A percentile compares a stretch with the other conserved stretches of the same genome.
Evolutionary conservation across 2,113 vertebrate genomes (phyloP).

Genomic region (Rhadina sibilatrix): DNA sequence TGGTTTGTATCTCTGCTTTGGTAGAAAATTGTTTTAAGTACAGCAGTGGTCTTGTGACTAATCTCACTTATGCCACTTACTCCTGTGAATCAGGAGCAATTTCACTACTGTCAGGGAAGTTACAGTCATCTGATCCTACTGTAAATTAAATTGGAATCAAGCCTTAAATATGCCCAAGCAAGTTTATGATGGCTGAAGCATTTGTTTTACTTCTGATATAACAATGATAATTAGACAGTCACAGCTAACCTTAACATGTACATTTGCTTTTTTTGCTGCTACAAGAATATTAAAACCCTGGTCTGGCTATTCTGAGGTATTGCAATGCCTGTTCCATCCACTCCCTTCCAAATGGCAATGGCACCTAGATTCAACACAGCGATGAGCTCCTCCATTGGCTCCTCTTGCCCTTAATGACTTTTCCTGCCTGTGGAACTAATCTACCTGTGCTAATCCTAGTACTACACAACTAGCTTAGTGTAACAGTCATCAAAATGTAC

Average conservation of each 20-base stretch:
- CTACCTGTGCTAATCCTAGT: conserved; percentile 65
- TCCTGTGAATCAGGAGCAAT: neutral
- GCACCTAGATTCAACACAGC: conserved; percentile 13
- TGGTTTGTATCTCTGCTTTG: conserved; percentile 58
- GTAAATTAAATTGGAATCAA: conserved; percentile 35
- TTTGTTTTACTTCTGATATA: conserved; percentile 38
- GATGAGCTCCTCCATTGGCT: conserved; percentile 55
- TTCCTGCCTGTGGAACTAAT: conserved; percentile 74
- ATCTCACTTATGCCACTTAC: neutral
- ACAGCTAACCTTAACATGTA: conserved; percentile 25
- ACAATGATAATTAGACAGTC: neutral
- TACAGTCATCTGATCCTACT: conserved; percentile 22
- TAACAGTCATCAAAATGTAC: conserved; percentile 70
- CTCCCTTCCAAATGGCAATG: conserved; percentile 40
- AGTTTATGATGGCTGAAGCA: conserved; percentile 36
- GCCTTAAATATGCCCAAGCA: conserved; percentile 52
- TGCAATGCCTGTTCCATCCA: conserved; percentile 32
- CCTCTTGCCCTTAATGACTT: conserved; percentile 70
- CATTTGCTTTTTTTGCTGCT: conserved; percentile 30
- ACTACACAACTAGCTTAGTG: conserved; percentile 70
- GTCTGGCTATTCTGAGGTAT: conserved; percentile 14
- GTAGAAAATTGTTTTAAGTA: conserved; percentile 45
- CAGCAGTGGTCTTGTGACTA: neutral
- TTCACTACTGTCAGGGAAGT: conserved; percentile 17
- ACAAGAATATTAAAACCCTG: neutral